phyloP scores from a whole-genome alignment of 2,888 invertebrate species.

The Platycnemis pennipes region DNA sequence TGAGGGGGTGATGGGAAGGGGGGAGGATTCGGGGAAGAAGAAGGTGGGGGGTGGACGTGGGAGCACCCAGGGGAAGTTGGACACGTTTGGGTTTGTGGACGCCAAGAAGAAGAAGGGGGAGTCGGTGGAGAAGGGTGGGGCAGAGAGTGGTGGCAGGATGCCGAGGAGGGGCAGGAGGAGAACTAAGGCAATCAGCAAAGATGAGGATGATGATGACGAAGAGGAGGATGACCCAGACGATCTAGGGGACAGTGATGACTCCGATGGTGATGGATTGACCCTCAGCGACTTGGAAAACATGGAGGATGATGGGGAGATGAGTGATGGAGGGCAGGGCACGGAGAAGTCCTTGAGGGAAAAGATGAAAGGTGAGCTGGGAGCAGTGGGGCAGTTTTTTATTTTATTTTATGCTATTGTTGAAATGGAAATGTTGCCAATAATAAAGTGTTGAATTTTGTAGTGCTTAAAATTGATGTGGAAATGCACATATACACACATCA shows the following conservation, averaged over 20 bases:
- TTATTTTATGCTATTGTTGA: no score
- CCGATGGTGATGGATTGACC: neutral
- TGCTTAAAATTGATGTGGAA: no score
- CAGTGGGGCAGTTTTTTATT: no score
- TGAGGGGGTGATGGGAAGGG: neutral
- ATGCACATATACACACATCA: no score
- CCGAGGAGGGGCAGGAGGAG: neutral
- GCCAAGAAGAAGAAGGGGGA: neutral
- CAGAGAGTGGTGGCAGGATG: neutral
- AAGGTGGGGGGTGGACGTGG: neutral
- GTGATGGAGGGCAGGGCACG: conserved; percentile 19
- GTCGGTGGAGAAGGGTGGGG: neutral
- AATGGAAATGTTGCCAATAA: no score
- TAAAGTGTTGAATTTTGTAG: no score
- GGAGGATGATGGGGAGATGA: conserved; percentile 46
- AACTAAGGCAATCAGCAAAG: neutral
- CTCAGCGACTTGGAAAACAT: conserved; percentile 45
- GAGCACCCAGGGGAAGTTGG: neutral
- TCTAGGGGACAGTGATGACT: neutral
- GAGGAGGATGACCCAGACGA: neutral
- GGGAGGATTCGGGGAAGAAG: neutral
- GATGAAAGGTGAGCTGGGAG: conserved; percentile 71
- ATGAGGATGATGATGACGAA: neutral
- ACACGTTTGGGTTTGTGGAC: neutral
- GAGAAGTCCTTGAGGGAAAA: conserved; percentile 69